These are phyloP conservation scores for Mimachlamys varia DNA, from an alignment of 2,888 invertebrate genomes.

Conservation along the genomic window DNA sequence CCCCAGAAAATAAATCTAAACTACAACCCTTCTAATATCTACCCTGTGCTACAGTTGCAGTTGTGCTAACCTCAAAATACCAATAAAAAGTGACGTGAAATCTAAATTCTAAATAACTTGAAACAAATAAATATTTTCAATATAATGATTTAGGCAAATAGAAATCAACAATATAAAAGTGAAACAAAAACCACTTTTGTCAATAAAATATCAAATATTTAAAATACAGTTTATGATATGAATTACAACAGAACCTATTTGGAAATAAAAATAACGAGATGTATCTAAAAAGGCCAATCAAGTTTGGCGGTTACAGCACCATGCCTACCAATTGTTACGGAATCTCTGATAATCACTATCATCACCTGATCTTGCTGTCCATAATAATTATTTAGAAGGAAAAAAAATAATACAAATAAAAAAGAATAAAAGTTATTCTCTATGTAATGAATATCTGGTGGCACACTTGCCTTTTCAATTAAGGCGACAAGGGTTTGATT, in stretches of 20 bases:
- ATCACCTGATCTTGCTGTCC: too few relatives aligned
- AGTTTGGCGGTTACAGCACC: slow-evolving; percentile 6
- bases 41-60: background rate
- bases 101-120: background rate
- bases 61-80: background rate
- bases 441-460: too few relatives aligned
- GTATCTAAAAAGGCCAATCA: background rate
- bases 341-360: too few relatives aligned
- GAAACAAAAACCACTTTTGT: background rate
- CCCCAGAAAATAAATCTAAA: background rate
- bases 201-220: background rate
- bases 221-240: too few relatives aligned
- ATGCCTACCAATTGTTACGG: background rate
- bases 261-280: background rate
- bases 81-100: background rate
- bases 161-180: background rate
- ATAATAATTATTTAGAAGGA: too few relatives aligned
- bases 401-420: too few relatives aligned
- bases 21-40: background rate
- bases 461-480: too few relatives aligned
- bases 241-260: background rate
- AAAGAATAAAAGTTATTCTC: too few relatives aligned
- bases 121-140: background rate
- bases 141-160: background rate
- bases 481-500: too few relatives aligned